Conservation (phyloP, 2,113 vertebrate species). For the Leptobrachium leishanense region DNA sequence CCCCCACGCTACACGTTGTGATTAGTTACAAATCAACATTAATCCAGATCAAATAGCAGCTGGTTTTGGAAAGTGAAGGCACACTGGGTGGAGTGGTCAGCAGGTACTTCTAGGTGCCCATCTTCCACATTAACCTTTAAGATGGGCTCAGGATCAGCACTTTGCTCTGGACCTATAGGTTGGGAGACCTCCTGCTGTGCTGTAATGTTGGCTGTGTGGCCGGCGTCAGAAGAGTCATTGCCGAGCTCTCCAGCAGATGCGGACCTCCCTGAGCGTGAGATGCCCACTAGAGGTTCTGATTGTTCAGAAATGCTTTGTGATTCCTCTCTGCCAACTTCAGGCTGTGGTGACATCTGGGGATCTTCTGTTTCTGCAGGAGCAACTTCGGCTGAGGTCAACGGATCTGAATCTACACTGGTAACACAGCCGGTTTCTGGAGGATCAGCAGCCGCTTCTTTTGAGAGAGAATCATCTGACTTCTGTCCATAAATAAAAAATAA, state of each 20-base stretch:
- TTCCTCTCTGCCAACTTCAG: no score
- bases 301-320: not conserved
- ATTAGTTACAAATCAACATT: constrained; percentile 34
- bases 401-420: not conserved
- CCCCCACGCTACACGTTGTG: no score
- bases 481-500: not conserved
- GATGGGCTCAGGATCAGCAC: not conserved
- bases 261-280: not conserved
- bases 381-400: not conserved
- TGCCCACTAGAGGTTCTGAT: not conserved
- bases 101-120: constrained; percentile 65
- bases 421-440: not conserved
- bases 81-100: constrained; percentile 74
- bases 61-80: constrained; percentile 76
- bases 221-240: not conserved
- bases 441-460: not conserved
- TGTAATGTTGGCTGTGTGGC: not conserved
- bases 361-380: not conserved
- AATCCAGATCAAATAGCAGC: constrained; percentile 85
- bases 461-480: not conserved
- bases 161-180: not conserved
- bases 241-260: not conserved
- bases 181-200: not conserved
- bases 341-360: not conserved
- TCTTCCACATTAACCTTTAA: constrained; percentile 64